Conservation (phyloP, 2,797 vertebrate genomes). For the Periophthalmus magnuspinnatus region DNA sequence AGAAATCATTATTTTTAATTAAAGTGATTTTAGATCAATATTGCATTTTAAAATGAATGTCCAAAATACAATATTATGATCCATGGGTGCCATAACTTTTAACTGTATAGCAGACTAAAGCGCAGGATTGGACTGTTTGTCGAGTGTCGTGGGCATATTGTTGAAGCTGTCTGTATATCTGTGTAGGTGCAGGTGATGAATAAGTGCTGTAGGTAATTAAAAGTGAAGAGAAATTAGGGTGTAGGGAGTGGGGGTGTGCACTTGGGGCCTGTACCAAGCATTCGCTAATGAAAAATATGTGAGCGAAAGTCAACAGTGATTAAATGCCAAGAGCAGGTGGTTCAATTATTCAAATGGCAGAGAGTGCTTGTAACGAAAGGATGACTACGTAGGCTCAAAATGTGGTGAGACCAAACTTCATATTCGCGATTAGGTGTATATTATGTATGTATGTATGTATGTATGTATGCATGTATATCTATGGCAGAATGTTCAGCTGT, state of each 20-base stretch:
- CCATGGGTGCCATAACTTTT: too few species aligned
- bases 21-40: too few species aligned
- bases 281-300: constrained; percentile 26
- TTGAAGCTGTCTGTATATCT: constrained; percentile 6
- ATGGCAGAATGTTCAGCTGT: too few species aligned
- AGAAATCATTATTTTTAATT: too few species aligned
- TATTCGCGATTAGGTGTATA: neutral
- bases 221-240: constrained; percentile 18
- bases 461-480: too few species aligned
- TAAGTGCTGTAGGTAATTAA: constrained; percentile 30
- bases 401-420: neutral
- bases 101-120: too few species aligned
- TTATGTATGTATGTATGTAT: too few species aligned
- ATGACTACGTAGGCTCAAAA: neutral
- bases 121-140: neutral
- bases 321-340: constrained; percentile 34
- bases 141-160: neutral
- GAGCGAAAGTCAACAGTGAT: constrained; percentile 24
- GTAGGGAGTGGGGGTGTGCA: neutral
- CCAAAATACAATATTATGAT: too few species aligned
- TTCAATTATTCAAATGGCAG: constrained; percentile 20
- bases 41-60: too few species aligned
- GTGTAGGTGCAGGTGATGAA: constrained; percentile 15
- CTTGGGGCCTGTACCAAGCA: neutral
- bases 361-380: neutral